phyloP scores from a whole-genome alignment of 2,888 invertebrate genomes.

The Hipparchia semele region DNA sequence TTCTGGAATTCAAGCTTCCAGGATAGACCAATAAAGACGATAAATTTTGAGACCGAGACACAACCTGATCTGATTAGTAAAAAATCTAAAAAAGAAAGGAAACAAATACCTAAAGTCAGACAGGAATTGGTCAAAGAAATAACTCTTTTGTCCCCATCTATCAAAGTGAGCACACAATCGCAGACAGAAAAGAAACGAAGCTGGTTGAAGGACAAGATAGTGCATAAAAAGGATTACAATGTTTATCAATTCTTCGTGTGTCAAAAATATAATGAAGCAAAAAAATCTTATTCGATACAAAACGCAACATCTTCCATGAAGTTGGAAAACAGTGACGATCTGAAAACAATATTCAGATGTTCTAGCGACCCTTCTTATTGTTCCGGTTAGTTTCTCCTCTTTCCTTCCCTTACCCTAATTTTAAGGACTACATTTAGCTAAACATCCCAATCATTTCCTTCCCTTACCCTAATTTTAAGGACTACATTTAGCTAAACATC shows the following conservation, averaged over 20 bases:
- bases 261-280: slow-evolving; percentile 43
- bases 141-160: slow-evolving; percentile 45
- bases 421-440: too few species aligned
- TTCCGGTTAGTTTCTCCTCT: slow-evolving; percentile 35
- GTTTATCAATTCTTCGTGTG: slow-evolving; percentile 54
- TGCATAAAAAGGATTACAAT: slow-evolving; percentile 49
- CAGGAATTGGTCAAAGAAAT: slow-evolving; percentile 53
- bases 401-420: background rate
- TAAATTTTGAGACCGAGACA: slow-evolving; percentile 36
- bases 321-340: slow-evolving; percentile 52
- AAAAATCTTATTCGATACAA: slow-evolving; percentile 51
- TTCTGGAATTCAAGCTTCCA: slow-evolving; percentile 32
- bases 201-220: slow-evolving; percentile 38
- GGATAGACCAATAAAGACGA: slow-evolving; percentile 20
- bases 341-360: slow-evolving; percentile 66
- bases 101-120: slow-evolving; percentile 37
- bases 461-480: too few species aligned
- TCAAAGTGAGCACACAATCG: slow-evolving; percentile 54
- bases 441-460: background rate
- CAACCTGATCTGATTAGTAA: slow-evolving; percentile 4
- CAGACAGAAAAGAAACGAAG: slow-evolving; percentile 52
- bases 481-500: too few species aligned
- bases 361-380: slow-evolving; percentile 58
- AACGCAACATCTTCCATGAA: slow-evolving; percentile 30
- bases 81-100: slow-evolving; percentile 25